These are phyloP conservation scores for Zingel zingel DNA, from an alignment of 2,113 vertebrate species.

Conservation along the genomic window DNA sequence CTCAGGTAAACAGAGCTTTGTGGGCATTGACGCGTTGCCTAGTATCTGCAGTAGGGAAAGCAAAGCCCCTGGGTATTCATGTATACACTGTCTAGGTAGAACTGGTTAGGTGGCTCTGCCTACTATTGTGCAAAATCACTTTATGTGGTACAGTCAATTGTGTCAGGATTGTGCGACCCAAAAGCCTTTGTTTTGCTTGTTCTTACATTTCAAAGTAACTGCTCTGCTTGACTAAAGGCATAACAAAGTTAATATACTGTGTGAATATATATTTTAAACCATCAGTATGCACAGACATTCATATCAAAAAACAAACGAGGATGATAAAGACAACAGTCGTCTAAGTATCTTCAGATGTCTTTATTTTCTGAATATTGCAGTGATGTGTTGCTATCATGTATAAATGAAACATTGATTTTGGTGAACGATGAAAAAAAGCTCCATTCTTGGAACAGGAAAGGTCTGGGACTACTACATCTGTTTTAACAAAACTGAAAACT, in stretches of 20 bases:
- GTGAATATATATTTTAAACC: not conserved
- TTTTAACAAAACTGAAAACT: constrained; percentile 31
- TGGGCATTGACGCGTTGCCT: not conserved
- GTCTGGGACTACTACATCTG: constrained; percentile 10
- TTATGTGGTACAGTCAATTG: constrained; percentile 48
- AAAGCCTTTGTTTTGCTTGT: constrained; percentile 33
- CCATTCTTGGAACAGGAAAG: constrained; percentile 31
- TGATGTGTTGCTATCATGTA: constrained; percentile 28
- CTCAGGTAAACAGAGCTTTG: constrained; percentile 22
- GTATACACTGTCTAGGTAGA: constrained; percentile 35
- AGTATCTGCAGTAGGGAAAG: constrained; percentile 30
- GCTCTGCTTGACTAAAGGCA: not conserved
- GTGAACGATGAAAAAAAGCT: constrained; percentile 19
- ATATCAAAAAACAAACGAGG: not conserved
- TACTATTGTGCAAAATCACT: constrained; percentile 57
- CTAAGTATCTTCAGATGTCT: constrained; percentile 46
- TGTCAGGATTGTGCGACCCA: constrained; percentile 32
- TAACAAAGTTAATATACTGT: not conserved
- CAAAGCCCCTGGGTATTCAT: constrained; percentile 48
- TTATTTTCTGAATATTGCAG: constrained; percentile 71
- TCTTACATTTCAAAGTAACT: constrained; percentile 44
- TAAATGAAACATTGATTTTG: constrained; percentile 56
- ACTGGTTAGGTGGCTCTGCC: constrained; percentile 69
- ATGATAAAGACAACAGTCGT: constrained; percentile 1
- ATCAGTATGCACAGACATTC: constrained; percentile 10